Conservation (phyloP, 2,113 vertebrate species). For the Ceuthmochares aereus region DNA sequence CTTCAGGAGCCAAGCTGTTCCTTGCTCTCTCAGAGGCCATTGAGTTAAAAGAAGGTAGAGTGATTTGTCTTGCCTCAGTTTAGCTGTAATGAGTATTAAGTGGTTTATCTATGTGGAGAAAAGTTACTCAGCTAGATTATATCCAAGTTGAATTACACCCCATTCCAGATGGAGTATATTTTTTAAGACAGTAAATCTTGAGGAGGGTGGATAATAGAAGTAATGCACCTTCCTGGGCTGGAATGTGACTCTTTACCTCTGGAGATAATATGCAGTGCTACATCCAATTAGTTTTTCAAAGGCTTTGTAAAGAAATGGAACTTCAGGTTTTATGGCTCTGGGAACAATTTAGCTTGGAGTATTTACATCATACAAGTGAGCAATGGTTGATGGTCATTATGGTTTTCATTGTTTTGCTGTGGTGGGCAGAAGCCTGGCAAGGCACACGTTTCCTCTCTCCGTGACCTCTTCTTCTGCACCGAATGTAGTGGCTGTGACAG, state of each 20-base stretch:
- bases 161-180: constrained; percentile 41
- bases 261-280: background rate
- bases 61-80: constrained; percentile 56
- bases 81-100: constrained; percentile 63
- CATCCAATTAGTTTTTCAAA: constrained; percentile 19
- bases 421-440: background rate
- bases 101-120: constrained; percentile 55
- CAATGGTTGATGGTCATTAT: background rate
- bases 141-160: constrained; percentile 42
- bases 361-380: background rate
- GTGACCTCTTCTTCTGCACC: background rate
- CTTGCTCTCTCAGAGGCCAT: background rate
- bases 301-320: background rate
- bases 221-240: constrained; percentile 1
- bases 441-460: background rate
- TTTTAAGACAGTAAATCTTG: constrained; percentile 52
- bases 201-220: constrained; percentile 9
- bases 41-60: constrained; percentile 38
- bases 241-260: background rate
- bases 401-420: background rate
- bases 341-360: background rate
- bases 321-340: background rate
- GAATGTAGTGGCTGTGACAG: background rate
- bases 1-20: constrained; percentile 2
- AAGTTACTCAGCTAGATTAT: constrained; percentile 54